Evolutionary conservation across 2,888 invertebrate genomes (phyloP), one percentile per base, ranked within the genome.

Genomic region (Nemotelus nigrinus): DNA sequence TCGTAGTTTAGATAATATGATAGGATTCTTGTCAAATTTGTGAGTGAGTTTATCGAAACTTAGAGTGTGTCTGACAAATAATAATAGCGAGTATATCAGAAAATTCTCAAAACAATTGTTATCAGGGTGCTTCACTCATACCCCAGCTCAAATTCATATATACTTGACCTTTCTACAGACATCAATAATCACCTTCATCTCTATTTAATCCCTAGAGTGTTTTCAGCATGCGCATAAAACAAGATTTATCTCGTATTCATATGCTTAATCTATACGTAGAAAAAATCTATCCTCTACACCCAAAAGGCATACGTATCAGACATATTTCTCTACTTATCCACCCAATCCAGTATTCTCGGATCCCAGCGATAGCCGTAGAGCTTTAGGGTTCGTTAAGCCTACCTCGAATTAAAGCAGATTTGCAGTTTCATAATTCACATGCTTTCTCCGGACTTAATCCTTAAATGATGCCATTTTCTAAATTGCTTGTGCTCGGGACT

Each of bases 341-440:
- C 70, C 53, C 70, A 43, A 70, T 53, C 53, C 70, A 70, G 70
- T 55, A 70, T 43, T 25, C 25, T 70, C 43, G 53, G 41, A 50
- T 63, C 2, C 43, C 63, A n/a, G 2, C 39, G 43, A 41, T 7
- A 1, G 10, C 55, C 53, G 10, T 41, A 43, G 55, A 70, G 53
- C 70, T 70, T 70, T 41, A 70, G 50, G 71, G 77, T 77, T 79
- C 78, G 77, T 79, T 79, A 79, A 79, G 77, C 78, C 77, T 68
- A 68, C 78, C 77, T 78, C 70, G 75, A 78, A 78, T 78, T 79
- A 78, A 79, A 76, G 77, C 71, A 79, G 79, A 79, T 79, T 79
- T 79, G 70, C 79, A 79, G 75, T 79, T 78, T 78, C 78, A 79
- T 79, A 79, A 78, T 78, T 79, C 78, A 79, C 68, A 77, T 74